These are phyloP conservation scores for Pasiphila rectangulata DNA, from an alignment of 2,888 invertebrate genomes.

Conservation along the genomic window DNA sequence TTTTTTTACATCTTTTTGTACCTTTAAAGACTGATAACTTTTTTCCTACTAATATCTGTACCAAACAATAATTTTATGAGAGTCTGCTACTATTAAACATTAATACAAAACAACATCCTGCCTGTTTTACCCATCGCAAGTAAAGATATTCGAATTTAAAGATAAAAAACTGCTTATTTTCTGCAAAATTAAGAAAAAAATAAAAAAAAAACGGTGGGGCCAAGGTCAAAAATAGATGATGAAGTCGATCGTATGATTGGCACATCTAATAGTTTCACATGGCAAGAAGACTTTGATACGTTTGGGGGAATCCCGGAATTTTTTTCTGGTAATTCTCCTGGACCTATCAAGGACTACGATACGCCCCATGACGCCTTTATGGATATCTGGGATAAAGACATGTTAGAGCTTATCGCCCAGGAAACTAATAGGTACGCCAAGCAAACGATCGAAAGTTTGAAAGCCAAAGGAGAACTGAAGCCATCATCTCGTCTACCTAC, in stretches of 20 bases:
- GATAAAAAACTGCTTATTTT: no score
- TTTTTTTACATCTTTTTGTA: no score
- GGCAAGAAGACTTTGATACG: constrained; percentile 23
- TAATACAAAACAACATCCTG: no score
- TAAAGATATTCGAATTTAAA: no score
- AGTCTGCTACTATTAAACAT: no score
- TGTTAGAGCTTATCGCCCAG: constrained; percentile 29
- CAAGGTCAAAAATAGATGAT: no score
- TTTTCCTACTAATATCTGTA: no score
- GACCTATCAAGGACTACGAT: not conserved
- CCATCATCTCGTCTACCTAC: constrained; percentile 9
- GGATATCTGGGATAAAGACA: constrained; percentile 26
- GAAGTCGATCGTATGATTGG: constrained; percentile 21
- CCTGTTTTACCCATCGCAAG: no score
- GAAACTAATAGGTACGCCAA: constrained; percentile 36
- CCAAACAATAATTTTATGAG: no score
- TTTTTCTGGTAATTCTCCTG: constrained; percentile 5
- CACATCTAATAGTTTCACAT: constrained; percentile 10
- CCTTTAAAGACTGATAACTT: no score
- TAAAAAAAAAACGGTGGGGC: no score
- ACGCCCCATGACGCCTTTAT: constrained; percentile 29
- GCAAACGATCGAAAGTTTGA: constrained; percentile 31
- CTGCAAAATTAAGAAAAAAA: no score
- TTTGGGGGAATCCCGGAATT: constrained; percentile 28
- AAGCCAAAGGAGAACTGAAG: not conserved